Evolutionary conservation across 1,140 invertebrate genomes (phyloP).

Genomic region (Neodiprion pinetum): DNA sequence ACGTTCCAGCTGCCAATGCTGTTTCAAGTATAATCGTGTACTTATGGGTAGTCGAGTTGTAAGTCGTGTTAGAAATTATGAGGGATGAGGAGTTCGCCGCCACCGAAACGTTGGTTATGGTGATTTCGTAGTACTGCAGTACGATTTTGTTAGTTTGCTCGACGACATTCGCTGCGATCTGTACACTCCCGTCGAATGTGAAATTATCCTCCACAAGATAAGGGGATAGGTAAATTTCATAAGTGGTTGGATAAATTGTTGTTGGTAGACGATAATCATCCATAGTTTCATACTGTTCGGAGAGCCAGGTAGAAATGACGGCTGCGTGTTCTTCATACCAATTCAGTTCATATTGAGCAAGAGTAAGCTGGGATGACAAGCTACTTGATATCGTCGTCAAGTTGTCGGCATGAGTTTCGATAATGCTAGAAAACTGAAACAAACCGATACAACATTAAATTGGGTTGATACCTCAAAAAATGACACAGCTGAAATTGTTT

Average conservation of each 20-base stretch:
- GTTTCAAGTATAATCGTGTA: conserved; percentile 46
- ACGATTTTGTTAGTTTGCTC: conserved; percentile 22
- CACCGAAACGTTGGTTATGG: conserved; percentile 23
- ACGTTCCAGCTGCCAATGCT: conserved; percentile 37
- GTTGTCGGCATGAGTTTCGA: background rate
- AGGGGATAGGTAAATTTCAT: conserved; percentile 31
- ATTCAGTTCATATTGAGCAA: background rate
- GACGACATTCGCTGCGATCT: conserved; percentile 17
- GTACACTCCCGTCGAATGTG: conserved; percentile 24
- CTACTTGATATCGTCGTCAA: background rate
- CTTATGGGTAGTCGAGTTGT: background rate
- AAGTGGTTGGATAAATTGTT: conserved; percentile 32
- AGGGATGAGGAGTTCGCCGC: background rate
- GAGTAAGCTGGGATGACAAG: conserved; percentile 12
- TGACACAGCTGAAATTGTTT: background rate
- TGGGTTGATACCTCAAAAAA: background rate
- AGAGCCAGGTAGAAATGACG: background rate
- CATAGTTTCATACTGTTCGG: background rate
- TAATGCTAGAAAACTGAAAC: background rate
- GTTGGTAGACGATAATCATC: conserved; percentile 41
- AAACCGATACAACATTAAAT: no score
- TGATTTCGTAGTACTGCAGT: conserved; percentile 22
- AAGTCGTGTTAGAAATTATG: conserved; percentile 8
- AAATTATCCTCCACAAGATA: conserved; percentile 20
- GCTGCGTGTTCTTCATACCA: conserved; percentile 6